These are phyloP conservation scores for Xyliphius kryptos DNA, from an alignment of 2,113 vertebrate species.

Conservation along the genomic window DNA sequence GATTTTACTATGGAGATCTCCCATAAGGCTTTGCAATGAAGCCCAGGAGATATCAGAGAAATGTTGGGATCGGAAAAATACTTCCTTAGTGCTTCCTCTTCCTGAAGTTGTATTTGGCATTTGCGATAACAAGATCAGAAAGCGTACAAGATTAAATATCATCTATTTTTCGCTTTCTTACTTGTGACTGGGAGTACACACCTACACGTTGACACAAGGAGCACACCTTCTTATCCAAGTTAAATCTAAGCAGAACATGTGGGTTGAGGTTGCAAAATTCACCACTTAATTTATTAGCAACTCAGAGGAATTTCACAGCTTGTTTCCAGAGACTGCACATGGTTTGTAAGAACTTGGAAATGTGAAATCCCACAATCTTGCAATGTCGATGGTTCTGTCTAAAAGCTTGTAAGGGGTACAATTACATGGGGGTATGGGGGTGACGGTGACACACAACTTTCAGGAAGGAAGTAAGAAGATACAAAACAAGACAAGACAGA, in stretches of 20 bases:
- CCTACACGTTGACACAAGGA: no score
- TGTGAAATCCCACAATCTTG: background rate
- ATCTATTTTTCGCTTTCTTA: no score
- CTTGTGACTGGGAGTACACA: no score
- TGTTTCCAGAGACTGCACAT: background rate
- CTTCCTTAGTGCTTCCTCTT: slow-evolving; percentile 10
- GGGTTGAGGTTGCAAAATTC: slow-evolving; percentile 21
- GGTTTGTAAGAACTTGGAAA: slow-evolving; percentile 19
- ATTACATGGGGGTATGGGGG: slow-evolving; percentile 27
- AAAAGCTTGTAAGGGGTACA: slow-evolving; percentile 18
- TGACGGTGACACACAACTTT: slow-evolving; percentile 11
- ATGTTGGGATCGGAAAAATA: slow-evolving; percentile 19
- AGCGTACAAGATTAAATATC: no score
- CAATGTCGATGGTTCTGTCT: slow-evolving; percentile 9
- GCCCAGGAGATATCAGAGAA: slow-evolving; percentile 18
- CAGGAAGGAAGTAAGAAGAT: background rate
- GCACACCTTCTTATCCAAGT: slow-evolving; percentile 18
- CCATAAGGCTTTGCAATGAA: background rate
- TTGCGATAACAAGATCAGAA: slow-evolving; percentile 8
- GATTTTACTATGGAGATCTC: slow-evolving; percentile 36
- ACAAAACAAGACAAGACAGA: slow-evolving; percentile 7
- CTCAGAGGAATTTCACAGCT: slow-evolving; percentile 4
- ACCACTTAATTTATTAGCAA: slow-evolving; percentile 12
- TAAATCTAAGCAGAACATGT: slow-evolving; percentile 18
- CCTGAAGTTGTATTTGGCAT: background rate